phyloP scores from a whole-genome alignment of 2,113 vertebrate genomes.

The Misgurnus mizolepis region DNA sequence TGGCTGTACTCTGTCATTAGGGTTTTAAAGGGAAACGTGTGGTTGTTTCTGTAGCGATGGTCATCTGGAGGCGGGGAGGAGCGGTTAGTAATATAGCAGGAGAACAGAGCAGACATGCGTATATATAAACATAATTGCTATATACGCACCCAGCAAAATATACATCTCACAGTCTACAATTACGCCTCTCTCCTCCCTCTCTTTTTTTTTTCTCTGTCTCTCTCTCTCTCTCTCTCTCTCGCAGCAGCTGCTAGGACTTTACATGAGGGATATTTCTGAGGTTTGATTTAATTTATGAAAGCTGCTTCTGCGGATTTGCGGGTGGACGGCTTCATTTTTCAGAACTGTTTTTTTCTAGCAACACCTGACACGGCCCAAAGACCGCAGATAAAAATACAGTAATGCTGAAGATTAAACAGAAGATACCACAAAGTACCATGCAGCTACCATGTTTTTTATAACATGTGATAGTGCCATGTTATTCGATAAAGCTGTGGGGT shows the following conservation, averaged over 20 bases:
- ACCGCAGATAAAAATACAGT: conserved; percentile 35
- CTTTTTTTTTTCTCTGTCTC: conserved; percentile 11
- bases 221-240: conserved; percentile 40
- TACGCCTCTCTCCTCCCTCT: conserved; percentile 41
- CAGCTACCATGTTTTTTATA: background rate
- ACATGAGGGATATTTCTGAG: conserved; percentile 41
- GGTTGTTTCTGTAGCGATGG: conserved; percentile 45
- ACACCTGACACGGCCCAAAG: conserved; percentile 34
- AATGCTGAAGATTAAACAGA: background rate
- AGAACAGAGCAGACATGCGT: conserved; percentile 47
- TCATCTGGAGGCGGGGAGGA: conserved; percentile 40
- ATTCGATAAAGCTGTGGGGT: no score
- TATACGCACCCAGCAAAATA: conserved; percentile 59
- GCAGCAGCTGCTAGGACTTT: conserved; percentile 21
- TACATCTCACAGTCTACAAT: conserved; percentile 57
- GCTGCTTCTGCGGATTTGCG: conserved; percentile 46
- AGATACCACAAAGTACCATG: background rate
- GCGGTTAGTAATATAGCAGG: conserved; percentile 39
- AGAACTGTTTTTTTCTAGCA: conserved; percentile 24
- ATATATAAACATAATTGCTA: conserved; percentile 61
- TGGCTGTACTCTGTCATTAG: conserved; percentile 62
- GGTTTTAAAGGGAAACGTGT: conserved; percentile 54
- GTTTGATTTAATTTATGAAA: conserved; percentile 40
- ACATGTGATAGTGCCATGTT: background rate
- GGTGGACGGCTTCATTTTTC: conserved; percentile 21